Evolutionary conservation across 2,797 vertebrate genomes (phyloP).

Genomic region (Enteromius unitaeniatus): DNA sequence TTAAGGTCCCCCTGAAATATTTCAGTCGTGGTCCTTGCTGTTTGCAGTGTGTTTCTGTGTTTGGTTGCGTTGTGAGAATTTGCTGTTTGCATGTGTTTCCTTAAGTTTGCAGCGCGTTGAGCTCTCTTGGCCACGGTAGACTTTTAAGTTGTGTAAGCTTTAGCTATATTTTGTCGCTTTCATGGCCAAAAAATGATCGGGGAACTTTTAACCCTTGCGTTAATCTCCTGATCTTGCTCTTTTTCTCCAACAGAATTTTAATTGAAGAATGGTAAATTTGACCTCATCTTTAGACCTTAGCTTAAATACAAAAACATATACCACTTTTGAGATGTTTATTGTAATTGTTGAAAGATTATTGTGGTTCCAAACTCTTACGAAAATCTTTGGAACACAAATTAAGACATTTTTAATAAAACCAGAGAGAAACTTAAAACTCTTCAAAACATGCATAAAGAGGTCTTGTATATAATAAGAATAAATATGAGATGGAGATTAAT

Average conservation of each 20-base stretch:
- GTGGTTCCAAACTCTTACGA: neutral
- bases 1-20: too few species aligned
- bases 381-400: neutral
- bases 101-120: too few species aligned
- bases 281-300: neutral
- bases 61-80: too few species aligned
- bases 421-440: neutral
- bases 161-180: neutral
- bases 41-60: too few species aligned
- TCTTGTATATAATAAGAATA: too few species aligned
- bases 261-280: neutral
- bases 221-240: neutral
- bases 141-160: neutral
- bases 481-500: neutral
- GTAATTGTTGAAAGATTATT: neutral
- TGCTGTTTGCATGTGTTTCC: too few species aligned
- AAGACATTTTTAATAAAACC: neutral
- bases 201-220: neutral
- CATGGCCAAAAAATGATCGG: too few species aligned
- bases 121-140: too few species aligned
- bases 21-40: too few species aligned
- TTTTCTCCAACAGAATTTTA: too few species aligned
- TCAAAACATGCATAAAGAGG: neutral
- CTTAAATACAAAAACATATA: neutral
- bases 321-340: conserved; percentile 19